Evolutionary conservation across 1,140 invertebrate species (phyloP).

Genomic region (Sminthurides bifidus): DNA sequence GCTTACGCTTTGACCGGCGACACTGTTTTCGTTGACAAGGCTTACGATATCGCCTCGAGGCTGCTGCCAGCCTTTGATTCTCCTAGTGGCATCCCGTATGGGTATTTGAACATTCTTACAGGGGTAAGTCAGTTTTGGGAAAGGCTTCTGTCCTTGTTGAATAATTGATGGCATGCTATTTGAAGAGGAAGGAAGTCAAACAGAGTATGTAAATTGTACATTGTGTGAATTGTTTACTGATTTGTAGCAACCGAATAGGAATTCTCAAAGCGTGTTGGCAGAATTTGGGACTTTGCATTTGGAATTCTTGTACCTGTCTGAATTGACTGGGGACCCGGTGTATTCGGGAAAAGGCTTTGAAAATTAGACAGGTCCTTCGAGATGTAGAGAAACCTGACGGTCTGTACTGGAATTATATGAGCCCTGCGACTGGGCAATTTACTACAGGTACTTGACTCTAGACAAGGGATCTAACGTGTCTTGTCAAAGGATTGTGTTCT

Average conservation of each 20-base stretch:
- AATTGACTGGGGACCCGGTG: constrained; percentile 45
- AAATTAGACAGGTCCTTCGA: constrained; percentile 42
- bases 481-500: too few species aligned
- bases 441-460: too few species aligned
- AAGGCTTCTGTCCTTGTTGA: not conserved
- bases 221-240: not conserved
- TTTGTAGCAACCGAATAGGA: constrained; percentile 1
- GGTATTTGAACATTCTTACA: constrained; percentile 64
- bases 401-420: constrained; percentile 53
- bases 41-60: constrained; percentile 72
- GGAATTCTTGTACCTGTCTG: constrained; percentile 50
- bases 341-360: constrained; percentile 41
- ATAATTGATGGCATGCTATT: not conserved
- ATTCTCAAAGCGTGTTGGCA: constrained; percentile 14
- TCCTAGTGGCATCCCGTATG: constrained; percentile 89
- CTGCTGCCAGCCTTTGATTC: constrained; percentile 95
- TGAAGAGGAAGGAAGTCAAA: not conserved
- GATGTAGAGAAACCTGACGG: constrained; percentile 45
- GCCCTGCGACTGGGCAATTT: constrained; percentile 50
- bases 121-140: constrained; percentile 35
- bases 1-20: constrained; percentile 44
- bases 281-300: constrained; percentile 54
- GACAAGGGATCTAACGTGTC: too few species aligned
- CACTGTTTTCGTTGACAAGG: constrained; percentile 33
- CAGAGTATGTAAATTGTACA: not conserved